These are phyloP conservation scores for Rotaria socialis DNA, from an alignment of 2,888 invertebrate genomes.

Conservation along the genomic window DNA sequence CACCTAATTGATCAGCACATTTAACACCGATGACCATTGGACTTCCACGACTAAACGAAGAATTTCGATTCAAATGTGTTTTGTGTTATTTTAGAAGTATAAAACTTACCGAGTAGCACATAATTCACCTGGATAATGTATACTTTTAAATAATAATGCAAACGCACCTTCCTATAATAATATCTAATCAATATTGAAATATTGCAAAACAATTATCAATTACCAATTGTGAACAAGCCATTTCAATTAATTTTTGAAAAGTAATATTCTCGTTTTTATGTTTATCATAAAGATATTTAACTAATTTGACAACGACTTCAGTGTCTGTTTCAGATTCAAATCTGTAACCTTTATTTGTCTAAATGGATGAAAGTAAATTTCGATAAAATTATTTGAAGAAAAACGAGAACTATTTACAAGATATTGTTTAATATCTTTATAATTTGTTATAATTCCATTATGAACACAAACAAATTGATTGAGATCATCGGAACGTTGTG, in stretches of 20 bases:
- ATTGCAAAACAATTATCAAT: neutral
- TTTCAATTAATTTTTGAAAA: constrained; percentile 91
- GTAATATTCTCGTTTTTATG: constrained; percentile 68
- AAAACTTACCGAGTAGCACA: constrained; percentile 66
- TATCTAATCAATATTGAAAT: neutral
- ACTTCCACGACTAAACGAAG: constrained; percentile 70
- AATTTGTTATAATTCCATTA: constrained; percentile 87
- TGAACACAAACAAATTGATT: constrained; percentile 67
- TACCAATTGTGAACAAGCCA: constrained; percentile 82
- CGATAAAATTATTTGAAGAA: neutral
- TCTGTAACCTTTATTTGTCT: constrained; percentile 78
- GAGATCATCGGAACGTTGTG: constrained; percentile 80
- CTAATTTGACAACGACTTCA: constrained; percentile 91
- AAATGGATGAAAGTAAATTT: constrained; percentile 61
- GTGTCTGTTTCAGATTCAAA: constrained; percentile 99
- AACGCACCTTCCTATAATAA: constrained; percentile 79
- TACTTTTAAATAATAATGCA: constrained; percentile 93
- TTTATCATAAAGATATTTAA: constrained; percentile 82
- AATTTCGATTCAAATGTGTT: too few species aligned
- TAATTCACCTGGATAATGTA: constrained; percentile 90
- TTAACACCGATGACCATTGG: constrained; percentile 95
- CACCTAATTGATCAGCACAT: constrained; percentile 82
- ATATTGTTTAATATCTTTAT: constrained; percentile 81
- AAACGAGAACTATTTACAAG: neutral
- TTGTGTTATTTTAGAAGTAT: too few species aligned